These are phyloP conservation scores for Bradypus variegatus DNA, from an alignment of 2,797 vertebrate species.

Conservation along the genomic window DNA sequence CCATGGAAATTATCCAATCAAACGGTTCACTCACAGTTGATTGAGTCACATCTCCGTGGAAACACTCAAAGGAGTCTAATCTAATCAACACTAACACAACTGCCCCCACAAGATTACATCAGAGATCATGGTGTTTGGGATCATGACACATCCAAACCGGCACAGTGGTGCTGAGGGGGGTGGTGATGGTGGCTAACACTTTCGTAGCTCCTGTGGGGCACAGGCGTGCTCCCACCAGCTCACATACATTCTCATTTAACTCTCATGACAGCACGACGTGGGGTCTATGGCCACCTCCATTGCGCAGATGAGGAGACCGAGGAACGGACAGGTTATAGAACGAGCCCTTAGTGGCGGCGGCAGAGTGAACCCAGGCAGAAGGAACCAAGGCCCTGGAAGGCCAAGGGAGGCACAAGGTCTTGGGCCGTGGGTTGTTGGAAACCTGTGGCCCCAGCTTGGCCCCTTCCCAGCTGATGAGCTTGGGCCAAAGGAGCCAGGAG, in stretches of 20 bases:
- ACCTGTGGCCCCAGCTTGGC: accelerated
- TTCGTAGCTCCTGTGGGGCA: accelerated
- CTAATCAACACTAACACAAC: too few relatives aligned
- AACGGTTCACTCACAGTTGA: too few relatives aligned
- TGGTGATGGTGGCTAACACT: not conserved
- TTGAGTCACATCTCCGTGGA: too few relatives aligned
- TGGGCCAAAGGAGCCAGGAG: not conserved
- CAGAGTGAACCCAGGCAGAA: not conserved
- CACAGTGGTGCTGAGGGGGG: not conserved
- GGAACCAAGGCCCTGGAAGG: not conserved
- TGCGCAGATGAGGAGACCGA: not conserved
- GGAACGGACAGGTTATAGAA: not conserved
- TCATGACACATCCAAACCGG: too few relatives aligned
- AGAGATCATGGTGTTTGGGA: too few relatives aligned
- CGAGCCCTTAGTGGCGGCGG: not conserved
- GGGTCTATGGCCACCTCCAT: not conserved
- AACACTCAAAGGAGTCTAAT: too few relatives aligned
- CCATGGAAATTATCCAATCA: too few relatives aligned
- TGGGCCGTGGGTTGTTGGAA: not conserved
- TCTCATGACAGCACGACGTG: accelerated
- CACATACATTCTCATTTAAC: accelerated
- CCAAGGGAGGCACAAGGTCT: not conserved
- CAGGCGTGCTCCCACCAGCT: not conserved
- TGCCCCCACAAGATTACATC: too few relatives aligned
- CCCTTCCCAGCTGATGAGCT: not conserved